phyloP scores from a whole-genome alignment of 2,888 invertebrate species.

The Glyphotaelius pellucidus region DNA sequence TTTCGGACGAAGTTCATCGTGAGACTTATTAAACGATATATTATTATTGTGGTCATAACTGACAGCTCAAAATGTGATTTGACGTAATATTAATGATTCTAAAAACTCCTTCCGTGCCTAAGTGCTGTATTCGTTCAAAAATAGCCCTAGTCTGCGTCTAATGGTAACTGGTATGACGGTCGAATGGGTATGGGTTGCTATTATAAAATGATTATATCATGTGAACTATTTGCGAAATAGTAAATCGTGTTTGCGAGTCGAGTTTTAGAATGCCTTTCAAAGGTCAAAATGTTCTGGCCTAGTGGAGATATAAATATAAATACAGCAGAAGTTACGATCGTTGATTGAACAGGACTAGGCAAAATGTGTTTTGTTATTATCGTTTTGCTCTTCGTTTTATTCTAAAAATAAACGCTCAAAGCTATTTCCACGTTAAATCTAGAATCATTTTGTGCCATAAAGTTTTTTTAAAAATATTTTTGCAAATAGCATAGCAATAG shows the following conservation, averaged over 20 bases:
- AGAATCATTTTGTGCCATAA: too few relatives aligned
- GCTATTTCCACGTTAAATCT: not conserved
- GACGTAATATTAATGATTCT: not conserved
- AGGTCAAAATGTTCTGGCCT: not conserved
- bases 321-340: not conserved
- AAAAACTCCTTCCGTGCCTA: not conserved
- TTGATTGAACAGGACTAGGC: not conserved
- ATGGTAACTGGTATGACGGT: not conserved
- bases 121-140: not conserved
- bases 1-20: not conserved
- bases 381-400: not conserved
- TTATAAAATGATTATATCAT: conserved; percentile 2
- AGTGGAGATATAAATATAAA: not conserved
- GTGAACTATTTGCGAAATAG: not conserved
- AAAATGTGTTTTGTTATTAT: not conserved
- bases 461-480: too few relatives aligned
- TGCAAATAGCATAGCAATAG: not conserved
- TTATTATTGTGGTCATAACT: not conserved
- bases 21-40: not conserved
- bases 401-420: not conserved
- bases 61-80: not conserved
- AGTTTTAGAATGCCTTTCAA: not conserved
- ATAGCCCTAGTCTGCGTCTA: not conserved
- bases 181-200: not conserved
- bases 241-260: not conserved